Evolutionary conservation across 1,140 invertebrate species (phyloP), one percentile per base, ranked within the genome.

Genomic region (Atta cephalotes): DNA sequence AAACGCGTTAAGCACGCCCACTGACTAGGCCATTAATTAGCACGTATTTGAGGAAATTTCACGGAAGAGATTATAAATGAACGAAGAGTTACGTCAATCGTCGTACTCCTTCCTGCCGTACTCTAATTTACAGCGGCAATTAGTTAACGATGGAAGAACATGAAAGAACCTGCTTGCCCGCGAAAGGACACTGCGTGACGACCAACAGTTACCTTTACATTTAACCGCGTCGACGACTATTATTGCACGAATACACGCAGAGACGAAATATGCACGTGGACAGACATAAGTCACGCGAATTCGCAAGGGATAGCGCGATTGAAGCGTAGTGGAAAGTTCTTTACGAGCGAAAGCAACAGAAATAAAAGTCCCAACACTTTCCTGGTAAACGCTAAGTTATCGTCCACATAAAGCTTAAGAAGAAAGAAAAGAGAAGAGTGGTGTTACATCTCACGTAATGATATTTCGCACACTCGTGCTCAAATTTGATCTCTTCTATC

Each of bases 61-160:
- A 58, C 65, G 58, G 85, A 90, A 90, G 88, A 82, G 89, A 87
- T 89, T 87, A 90, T 87, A 89, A 89, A 90, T 87, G 89, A 89
- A 84, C 31, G 31, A 87, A 58, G 77, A 87, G 89, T 77, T 87
- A 87, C 84, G 79, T 65, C 71, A 76, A 70, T 65, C 56, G 71
- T 56, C 70, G 71, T 49, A 39, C 39, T 49, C 18, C 18, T 49
- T 31, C 18, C 56, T 58, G 51, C 76, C 84, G 74, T 80, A 60
- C 60, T 86, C 66, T 89, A 90, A 90, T 90, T 87, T 87, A 70
- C 79, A 70, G 16, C 63, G 63, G 71, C 72, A 85, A 90, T 90
- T 90, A 88, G 79, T 77, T 77, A 90, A 90, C 62, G 86, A 88
- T 76, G 53, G 85, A 82, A 76, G 79, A 89, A 86, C 88, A 78